Evolutionary conservation across 2,113 vertebrate species (phyloP).

Genomic region (Chloropsis hardwickii): DNA sequence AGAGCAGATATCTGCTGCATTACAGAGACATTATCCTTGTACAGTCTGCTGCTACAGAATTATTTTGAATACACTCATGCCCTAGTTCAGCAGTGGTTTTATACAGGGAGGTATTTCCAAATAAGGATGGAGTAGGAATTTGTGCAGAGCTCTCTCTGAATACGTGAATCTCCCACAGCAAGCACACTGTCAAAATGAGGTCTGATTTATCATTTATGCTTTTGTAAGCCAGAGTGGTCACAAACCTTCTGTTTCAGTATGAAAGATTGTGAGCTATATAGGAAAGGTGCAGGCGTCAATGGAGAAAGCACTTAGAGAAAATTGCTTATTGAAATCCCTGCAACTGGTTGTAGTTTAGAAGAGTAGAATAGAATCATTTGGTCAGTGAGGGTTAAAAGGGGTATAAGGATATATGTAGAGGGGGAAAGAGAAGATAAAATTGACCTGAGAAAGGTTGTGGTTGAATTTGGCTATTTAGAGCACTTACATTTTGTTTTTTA

Average conservation of each 20-base stretch:
- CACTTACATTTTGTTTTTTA: background rate
- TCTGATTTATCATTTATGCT: constrained; percentile 2
- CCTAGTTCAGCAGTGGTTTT: background rate
- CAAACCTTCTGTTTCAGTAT: background rate
- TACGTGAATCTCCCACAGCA: background rate
- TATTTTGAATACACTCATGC: background rate
- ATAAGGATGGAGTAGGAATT: background rate
- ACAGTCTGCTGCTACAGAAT: background rate
- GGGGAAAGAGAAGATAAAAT: background rate
- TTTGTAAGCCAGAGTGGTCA: background rate
- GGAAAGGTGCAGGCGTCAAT: background rate
- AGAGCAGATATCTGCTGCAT: background rate
- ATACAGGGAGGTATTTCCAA: background rate
- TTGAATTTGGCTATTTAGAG: background rate
- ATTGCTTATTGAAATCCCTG: background rate
- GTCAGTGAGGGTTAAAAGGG: background rate
- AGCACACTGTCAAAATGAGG: background rate
- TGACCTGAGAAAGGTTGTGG: background rate
- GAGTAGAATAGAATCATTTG: background rate
- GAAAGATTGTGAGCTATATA: background rate
- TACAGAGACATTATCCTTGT: background rate
- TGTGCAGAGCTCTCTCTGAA: background rate
- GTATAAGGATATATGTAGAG: background rate
- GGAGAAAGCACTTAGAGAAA: constrained; percentile 3
- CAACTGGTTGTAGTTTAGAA: background rate